Base-by-base conservation (phyloP, 2,888 invertebrate species). In the Ecliptopera silaceata region DNA sequence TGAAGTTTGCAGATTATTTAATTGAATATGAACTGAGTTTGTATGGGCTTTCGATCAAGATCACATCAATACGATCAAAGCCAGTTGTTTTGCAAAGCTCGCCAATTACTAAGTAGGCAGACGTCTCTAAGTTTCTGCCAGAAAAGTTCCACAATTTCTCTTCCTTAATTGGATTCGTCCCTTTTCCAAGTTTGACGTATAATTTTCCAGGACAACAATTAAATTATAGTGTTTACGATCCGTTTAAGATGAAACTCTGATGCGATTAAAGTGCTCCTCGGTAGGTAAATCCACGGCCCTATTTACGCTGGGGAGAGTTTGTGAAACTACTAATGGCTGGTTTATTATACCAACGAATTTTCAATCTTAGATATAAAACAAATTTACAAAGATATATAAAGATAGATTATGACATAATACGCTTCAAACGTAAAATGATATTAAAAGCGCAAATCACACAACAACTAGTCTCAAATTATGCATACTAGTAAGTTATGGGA, bases 211-310 rank as follows among this genome's bases (percentile, higher is more conserved):
- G 60, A 58, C 54, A 58, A 63, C 51, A 61, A 65, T 57, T 64
- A 60, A 61, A 68, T 69, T 65, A 68, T 66, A 70, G 71, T 71
- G 70, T 75, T 72, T 67, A 71, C 65, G 68, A 70, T 65, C 69
- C 71, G 69, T 72, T 72, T 75, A 61, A 70, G 69, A 69, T 68
- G 60, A 64, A 60, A 75, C 69, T 72, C 69, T 58, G 68, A 71
- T 64, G 71, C 71, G 75, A 78, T 79, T 79, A 78, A 64, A 61
- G 59, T 54, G 50, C 39, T 42, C 45, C 49, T 48, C 12, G 45
- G 55, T 59, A 51, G 51, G 52, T 20, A 50, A 11, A 22, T 26
- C 11, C 39, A 49, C 48, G 54, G 53, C 3, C 26, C 17, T 18
- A 15, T 8, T 36, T 22, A 10, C 32, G 26, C 26, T 6, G 26